Conservation (phyloP, 2,888 invertebrate genomes). For the Drosophila fulvimacula region DNA sequence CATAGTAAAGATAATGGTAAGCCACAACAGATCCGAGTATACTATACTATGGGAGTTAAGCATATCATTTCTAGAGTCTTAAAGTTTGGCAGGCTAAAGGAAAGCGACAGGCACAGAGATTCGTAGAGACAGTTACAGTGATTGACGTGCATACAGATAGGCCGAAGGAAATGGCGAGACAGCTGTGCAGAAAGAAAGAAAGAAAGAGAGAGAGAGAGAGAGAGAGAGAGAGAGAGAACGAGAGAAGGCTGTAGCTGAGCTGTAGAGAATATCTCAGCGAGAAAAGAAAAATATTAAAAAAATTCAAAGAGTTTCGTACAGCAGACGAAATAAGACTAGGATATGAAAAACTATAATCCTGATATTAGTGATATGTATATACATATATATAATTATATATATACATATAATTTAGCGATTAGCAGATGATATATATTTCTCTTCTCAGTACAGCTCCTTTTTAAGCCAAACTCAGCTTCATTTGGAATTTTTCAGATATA, state of each 20-base stretch:
- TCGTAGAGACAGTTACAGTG: not conserved
- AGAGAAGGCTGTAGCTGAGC: not conserved
- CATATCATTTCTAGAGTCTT: not conserved
- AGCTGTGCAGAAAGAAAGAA: too few species aligned
- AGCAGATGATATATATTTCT: not conserved
- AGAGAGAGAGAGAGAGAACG: not conserved
- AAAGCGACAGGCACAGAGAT: not conserved
- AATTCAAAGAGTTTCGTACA: not conserved
- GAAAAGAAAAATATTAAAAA: too few species aligned
- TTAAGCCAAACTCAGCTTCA: not conserved
- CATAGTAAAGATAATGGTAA: not conserved
- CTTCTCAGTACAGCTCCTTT: not conserved
- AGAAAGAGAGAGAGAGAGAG: not conserved
- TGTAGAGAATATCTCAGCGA: not conserved
- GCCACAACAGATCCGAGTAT: too few species aligned
- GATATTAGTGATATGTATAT: too few species aligned
- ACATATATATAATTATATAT: too few species aligned
- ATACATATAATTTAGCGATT: too few species aligned
- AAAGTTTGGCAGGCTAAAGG: not conserved
- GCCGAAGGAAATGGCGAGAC: too few species aligned
- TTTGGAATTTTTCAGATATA: too few species aligned
- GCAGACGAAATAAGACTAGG: not conserved
- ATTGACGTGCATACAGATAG: slow-evolving; percentile 4
- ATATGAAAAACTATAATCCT: too few species aligned
- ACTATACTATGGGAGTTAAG: not conserved